phyloP scores from a whole-genome alignment of 1,140 invertebrate genomes.

The Hylaeus volcanicus region DNA sequence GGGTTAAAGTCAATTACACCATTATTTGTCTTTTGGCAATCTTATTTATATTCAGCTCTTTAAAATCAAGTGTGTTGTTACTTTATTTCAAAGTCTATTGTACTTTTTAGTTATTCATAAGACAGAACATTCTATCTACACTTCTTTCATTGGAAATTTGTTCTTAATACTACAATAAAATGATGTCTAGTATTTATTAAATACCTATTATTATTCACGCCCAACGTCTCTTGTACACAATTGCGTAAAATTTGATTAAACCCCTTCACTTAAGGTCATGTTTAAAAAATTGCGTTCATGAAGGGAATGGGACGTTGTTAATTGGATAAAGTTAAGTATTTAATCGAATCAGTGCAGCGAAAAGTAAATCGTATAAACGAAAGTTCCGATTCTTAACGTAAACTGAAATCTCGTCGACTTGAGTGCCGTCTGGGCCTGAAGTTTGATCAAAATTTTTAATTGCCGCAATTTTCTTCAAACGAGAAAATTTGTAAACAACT shows the following conservation, averaged over 20 bases:
- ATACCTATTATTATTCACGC: too few species aligned
- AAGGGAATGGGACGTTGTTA: neutral
- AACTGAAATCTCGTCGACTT: conserved; percentile 23
- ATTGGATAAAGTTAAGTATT: neutral
- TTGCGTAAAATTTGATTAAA: too few species aligned
- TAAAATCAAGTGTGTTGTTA: too few species aligned
- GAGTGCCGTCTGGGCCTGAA: neutral
- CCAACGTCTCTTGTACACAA: neutral
- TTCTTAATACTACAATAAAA: too few species aligned
- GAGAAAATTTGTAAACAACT: neutral
- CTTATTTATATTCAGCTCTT: too few species aligned
- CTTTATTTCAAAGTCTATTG: too few species aligned
- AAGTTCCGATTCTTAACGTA: conserved; percentile 26
- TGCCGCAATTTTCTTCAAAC: neutral
- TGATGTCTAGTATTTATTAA: too few species aligned
- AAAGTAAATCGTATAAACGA: neutral
- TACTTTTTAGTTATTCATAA: too few species aligned
- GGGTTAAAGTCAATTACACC: too few species aligned
- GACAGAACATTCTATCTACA: too few species aligned
- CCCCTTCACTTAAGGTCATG: neutral
- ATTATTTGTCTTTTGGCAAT: too few species aligned
- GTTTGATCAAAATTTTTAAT: conserved; percentile 22
- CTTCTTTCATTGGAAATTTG: too few species aligned
- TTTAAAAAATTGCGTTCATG: neutral
- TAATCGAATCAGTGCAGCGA: neutral